phyloP scores from a whole-genome alignment of 2,797 vertebrate genomes.

The Neosilurus hyrtlii region DNA sequence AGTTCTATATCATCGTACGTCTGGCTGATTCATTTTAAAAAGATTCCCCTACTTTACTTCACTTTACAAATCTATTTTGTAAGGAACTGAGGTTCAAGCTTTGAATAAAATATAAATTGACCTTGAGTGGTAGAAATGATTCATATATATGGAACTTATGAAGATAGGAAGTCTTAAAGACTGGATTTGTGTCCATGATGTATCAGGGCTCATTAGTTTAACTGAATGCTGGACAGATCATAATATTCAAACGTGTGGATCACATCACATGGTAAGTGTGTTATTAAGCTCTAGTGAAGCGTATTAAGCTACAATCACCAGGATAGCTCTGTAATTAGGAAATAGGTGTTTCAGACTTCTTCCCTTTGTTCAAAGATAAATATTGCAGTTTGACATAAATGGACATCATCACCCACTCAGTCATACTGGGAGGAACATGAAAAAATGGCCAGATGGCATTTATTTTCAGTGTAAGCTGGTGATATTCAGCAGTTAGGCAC shows the following conservation, averaged over 20 bases:
- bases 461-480: not conserved
- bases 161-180: not conserved
- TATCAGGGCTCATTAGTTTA: not conserved
- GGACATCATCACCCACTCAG: not conserved
- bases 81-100: not conserved
- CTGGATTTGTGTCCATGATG: not conserved
- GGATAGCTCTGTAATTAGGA: not conserved
- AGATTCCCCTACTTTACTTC: too few species aligned
- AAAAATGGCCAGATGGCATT: slow-evolving; percentile 1
- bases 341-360: not conserved
- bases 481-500: not conserved
- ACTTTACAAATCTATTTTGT: not conserved
- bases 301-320: not conserved
- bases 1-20: not conserved
- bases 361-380: not conserved
- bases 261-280: not conserved
- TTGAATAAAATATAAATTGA: not conserved
- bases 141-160: not conserved
- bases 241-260: not conserved
- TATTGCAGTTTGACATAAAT: not conserved
- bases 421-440: not conserved
- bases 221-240: not conserved
- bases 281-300: not conserved
- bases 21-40: not conserved
- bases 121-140: not conserved